phyloP scores from a whole-genome alignment of 1,140 invertebrate genomes.

The Solen grandis region DNA sequence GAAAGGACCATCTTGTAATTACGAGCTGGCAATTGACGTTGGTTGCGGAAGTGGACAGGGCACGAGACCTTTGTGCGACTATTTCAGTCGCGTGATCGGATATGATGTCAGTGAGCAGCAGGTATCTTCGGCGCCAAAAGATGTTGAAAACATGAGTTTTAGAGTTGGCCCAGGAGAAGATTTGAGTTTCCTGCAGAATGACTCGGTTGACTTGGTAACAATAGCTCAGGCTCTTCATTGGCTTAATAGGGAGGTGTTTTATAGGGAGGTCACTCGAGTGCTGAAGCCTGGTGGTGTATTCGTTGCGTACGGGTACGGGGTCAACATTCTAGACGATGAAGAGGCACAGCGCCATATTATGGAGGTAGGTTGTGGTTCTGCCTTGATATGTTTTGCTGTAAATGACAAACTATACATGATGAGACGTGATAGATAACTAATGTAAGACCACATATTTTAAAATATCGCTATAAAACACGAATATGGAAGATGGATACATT shows the following conservation, averaged over 20 bases:
- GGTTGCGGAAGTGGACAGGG: constrained; percentile 83
- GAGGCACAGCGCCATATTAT: constrained; percentile 16
- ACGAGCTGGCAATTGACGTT: constrained; percentile 78
- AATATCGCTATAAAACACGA: neutral
- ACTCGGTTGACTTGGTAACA: constrained; percentile 80
- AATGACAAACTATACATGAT: too few species aligned
- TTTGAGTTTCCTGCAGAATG: constrained; percentile 67
- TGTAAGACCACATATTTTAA: neutral
- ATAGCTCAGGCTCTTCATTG: constrained; percentile 80
- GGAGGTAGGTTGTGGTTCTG: constrained; percentile 8
- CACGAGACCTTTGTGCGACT: constrained; percentile 76
- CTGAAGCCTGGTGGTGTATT: constrained; percentile 79
- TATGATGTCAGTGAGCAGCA: constrained; percentile 55
- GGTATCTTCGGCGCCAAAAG: constrained; percentile 7
- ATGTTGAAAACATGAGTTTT: constrained; percentile 43
- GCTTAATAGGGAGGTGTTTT: constrained; percentile 81
- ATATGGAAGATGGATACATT: neutral
- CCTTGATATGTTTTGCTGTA: too few species aligned
- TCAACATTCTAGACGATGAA: constrained; percentile 37
- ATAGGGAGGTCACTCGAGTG: constrained; percentile 79
- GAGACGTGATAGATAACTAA: neutral
- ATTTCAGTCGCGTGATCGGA: constrained; percentile 78
- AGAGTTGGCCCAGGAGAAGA: constrained; percentile 78
- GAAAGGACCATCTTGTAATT: constrained; percentile 36
- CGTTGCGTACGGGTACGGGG: constrained; percentile 76